These are phyloP conservation scores for Epinotia demarniana DNA, from an alignment of 2,888 invertebrate species.

Conservation along the genomic window DNA sequence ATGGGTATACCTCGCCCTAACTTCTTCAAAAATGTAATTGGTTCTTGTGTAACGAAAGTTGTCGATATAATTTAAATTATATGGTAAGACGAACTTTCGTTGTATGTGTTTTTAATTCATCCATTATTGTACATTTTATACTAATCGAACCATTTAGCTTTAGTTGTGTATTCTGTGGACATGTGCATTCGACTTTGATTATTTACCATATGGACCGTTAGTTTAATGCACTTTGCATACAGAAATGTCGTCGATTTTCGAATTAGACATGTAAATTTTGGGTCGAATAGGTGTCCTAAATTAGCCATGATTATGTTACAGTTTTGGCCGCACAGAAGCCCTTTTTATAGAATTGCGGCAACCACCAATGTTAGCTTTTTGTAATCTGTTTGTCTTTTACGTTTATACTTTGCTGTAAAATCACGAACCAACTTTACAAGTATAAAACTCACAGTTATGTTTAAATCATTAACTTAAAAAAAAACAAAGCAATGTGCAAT, in stretches of 20 bases:
- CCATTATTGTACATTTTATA: conserved; percentile 61
- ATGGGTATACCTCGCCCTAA: no score
- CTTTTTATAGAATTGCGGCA: conserved; percentile 46
- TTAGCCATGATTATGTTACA: not conserved
- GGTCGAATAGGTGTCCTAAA: not conserved
- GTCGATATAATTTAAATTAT: no score
- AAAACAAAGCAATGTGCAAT: conserved; percentile 33
- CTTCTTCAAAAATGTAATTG: no score
- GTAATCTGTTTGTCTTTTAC: conserved; percentile 26
- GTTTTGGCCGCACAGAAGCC: conserved; percentile 2
- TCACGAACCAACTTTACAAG: conserved; percentile 31
- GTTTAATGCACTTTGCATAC: not conserved
- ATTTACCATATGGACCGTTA: not conserved
- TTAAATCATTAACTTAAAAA: not conserved
- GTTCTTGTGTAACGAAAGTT: no score
- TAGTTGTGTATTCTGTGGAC: conserved; percentile 21
- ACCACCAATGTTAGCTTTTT: conserved; percentile 67
- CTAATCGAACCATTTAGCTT: conserved; percentile 58
- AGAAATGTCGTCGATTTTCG: no score
- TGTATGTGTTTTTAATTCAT: not conserved
- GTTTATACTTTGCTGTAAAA: conserved; percentile 16
- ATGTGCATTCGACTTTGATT: conserved; percentile 4
- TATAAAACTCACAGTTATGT: conserved; percentile 27
- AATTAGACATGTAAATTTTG: not conserved
- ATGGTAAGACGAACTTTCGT: not conserved